These are phyloP conservation scores for Syngnathus rostellatus DNA, from an alignment of 2,797 vertebrate species.

Conservation along the genomic window DNA sequence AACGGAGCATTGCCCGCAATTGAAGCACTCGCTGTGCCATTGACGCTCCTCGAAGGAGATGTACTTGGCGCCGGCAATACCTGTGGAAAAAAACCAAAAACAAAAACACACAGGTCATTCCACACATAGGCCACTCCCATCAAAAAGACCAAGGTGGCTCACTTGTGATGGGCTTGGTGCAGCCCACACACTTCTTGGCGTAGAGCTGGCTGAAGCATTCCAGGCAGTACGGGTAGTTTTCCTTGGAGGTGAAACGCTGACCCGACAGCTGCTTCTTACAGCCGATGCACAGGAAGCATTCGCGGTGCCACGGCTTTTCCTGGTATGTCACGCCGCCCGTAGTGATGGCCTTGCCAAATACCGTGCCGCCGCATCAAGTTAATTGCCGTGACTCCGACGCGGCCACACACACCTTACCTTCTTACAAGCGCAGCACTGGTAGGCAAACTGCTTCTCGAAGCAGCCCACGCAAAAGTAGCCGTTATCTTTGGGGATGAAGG, in stretches of 20 bases:
- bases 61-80: conserved; percentile 83
- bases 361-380: too few relatives aligned
- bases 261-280: conserved; percentile 84
- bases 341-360: conserved; percentile 77
- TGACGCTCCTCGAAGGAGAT: conserved; percentile 91
- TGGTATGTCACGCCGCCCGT: conserved; percentile 83
- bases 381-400: background rate
- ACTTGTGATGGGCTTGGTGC: conserved; percentile 85
- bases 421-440: conserved; percentile 87
- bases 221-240: conserved; percentile 84
- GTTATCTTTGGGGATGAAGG: conserved; percentile 87
- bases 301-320: conserved; percentile 88
- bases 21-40: conserved; percentile 94
- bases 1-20: conserved; percentile 75
- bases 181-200: conserved; percentile 84
- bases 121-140: background rate
- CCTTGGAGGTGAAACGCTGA: conserved; percentile 84
- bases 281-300: conserved; percentile 87
- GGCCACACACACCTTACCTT: conserved; percentile 70
- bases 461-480: conserved; percentile 87
- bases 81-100: conserved; percentile 51
- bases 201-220: conserved; percentile 86
- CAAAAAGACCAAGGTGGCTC: conserved; percentile 45
- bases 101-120: background rate
- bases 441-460: conserved; percentile 92